Base-by-base conservation (phyloP, 2,888 invertebrate species). In the Drosophila mettleri region DNA sequence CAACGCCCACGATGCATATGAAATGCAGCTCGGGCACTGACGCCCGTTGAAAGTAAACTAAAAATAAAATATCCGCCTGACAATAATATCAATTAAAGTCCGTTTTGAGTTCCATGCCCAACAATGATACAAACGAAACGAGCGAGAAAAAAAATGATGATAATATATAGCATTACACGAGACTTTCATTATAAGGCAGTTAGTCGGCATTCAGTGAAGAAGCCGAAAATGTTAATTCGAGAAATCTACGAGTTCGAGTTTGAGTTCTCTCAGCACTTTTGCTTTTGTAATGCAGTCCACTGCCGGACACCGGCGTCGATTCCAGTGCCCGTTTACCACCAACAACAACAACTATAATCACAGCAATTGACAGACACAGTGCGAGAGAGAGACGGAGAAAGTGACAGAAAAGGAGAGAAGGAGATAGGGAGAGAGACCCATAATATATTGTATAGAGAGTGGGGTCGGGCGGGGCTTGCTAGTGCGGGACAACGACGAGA, bases 21-120 rank as follows among this genome's bases (percentile, higher is more conserved):
- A 60, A 80, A 70, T 87, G 82, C 87, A 86, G 43, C 33, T 46
- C 52, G 33, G 39, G 36, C 34, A 24, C 20, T 36, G 52, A 31
- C 31, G 59, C 55, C 70, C 58, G 69, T 71, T 67, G 62, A 80
- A 67, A 68, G 58, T 65, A 60, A 58, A 82, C 82, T 86, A 83
- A 86, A 83, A 83, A 88, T 88, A 86, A 86, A 80, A 54, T 64
- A 66, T 68, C 67, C 59, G 83, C 77, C 67, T 83, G 80, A 88
- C 83, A 72, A 83, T 83, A 77, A 83, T 88, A 83, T 86, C 80
- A 88, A 83, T 88, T 88, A 80, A 80, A 77, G 74, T 71, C 52
- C 60, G 68, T 58, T 45, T 53, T 74, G 68, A 55, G 51, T 61
- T 71, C 33, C 58, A 74, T 62, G 31, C 46, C 59, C 20, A 45